Conservation (phyloP, 2,888 invertebrate species). For the Odontomyia ornata region DNA sequence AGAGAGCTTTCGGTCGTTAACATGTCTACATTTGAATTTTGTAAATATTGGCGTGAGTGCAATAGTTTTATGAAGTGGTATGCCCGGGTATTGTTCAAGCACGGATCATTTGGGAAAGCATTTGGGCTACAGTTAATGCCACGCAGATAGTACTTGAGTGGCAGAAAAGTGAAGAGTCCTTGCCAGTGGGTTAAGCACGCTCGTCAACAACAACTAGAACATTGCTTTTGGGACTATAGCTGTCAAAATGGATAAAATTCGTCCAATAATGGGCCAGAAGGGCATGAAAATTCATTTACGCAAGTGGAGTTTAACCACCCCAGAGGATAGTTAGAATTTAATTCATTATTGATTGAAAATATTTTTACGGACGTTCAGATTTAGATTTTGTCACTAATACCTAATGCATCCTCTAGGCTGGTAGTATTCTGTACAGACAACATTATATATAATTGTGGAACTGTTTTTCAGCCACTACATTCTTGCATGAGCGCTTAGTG, state of each 20-base stretch:
- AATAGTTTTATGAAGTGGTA: neutral
- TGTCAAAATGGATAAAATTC: conserved; percentile 59
- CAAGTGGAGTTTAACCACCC: too few relatives aligned
- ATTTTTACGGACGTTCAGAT: too few relatives aligned
- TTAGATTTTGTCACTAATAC: too few relatives aligned
- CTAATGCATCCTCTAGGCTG: too few relatives aligned
- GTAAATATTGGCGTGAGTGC: neutral
- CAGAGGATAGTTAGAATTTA: too few relatives aligned
- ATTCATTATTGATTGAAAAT: too few relatives aligned
- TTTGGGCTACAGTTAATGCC: neutral
- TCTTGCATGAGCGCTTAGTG: too few relatives aligned
- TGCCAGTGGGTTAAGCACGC: neutral
- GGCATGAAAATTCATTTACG: conserved; percentile 74
- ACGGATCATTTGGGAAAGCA: neutral
- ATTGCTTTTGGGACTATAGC: neutral
- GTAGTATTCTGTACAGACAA: too few relatives aligned
- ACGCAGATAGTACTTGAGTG: neutral
- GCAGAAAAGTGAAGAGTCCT: conserved; percentile 1
- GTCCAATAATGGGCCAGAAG: conserved; percentile 60
- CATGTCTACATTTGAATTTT: neutral
- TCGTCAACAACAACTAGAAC: conserved; percentile 1
- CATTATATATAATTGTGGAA: too few relatives aligned
- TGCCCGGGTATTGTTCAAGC: neutral
- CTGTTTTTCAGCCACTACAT: too few relatives aligned
- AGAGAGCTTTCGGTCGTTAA: neutral